phyloP scores from a whole-genome alignment of 2,113 vertebrate species.

The Alligator sinensis region DNA sequence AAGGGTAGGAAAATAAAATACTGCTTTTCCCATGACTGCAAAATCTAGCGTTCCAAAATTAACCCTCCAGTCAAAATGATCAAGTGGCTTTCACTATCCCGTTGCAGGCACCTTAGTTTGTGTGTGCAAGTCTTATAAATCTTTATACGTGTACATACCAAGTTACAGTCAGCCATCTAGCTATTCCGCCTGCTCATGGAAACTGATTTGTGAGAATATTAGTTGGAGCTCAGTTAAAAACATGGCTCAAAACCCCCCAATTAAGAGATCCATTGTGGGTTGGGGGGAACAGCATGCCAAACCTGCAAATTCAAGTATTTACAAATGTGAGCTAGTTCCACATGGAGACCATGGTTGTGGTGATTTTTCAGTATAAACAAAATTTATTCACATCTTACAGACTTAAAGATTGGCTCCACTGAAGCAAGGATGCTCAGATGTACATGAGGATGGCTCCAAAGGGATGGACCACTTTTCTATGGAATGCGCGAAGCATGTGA shows the following conservation, averaged over 20 bases:
- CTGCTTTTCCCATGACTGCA: not conserved
- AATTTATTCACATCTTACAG: no score
- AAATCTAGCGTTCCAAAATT: not conserved
- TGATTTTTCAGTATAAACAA: no score
- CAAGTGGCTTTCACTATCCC: not conserved
- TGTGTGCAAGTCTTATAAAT: not conserved
- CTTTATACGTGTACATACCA: not conserved
- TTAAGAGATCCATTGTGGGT: not conserved
- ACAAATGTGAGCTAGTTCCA: not conserved
- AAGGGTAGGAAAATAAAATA: fast-evolving
- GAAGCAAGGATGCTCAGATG: no score
- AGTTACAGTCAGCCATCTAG: not conserved
- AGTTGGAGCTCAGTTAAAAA: not conserved
- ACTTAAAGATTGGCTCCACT: no score
- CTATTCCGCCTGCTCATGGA: not conserved
- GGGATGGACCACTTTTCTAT: no score
- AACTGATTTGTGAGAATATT: not conserved
- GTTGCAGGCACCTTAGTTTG: not conserved
- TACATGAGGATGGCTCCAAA: no score
- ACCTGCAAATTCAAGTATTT: not conserved
- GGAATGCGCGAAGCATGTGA: no score
- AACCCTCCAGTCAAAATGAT: not conserved
- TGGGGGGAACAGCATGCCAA: not conserved
- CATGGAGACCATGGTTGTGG: not conserved
- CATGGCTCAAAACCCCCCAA: not conserved